Percentiles rank a stretch among this genome's conserved stretches.
phyloP scores from a whole-genome alignment of 2,888 invertebrate species.

The Clostera curtula region DNA sequence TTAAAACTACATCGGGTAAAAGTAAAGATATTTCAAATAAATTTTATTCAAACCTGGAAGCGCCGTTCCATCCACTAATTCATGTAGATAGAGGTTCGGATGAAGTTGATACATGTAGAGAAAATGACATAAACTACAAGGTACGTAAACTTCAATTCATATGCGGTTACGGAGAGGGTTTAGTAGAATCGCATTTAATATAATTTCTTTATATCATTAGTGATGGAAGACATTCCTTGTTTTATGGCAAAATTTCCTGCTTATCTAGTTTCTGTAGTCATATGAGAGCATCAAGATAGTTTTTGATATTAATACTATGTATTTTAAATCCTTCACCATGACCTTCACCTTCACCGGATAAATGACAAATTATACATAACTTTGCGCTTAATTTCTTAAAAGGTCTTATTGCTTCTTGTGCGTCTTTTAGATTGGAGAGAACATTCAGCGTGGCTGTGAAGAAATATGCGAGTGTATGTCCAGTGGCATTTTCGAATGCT shows the following conservation, averaged over 20 bases:
- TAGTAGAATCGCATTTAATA: no score
- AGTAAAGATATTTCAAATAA: slow-evolving; percentile 49
- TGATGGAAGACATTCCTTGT: no score
- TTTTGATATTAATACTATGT: no score
- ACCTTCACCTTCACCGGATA: no score
- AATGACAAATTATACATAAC: no score
- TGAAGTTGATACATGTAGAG: slow-evolving; percentile 55
- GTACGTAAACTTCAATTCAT: slow-evolving; percentile 51
- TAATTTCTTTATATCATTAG: no score
- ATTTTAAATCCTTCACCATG: no score
- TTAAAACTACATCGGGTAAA: slow-evolving; percentile 31
- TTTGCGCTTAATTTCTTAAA: no score
- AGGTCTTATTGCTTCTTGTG: neutral
- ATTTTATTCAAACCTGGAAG: slow-evolving; percentile 56
- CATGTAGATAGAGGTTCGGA: slow-evolving; percentile 43
- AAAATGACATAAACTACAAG: slow-evolving; percentile 66
- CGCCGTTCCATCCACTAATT: slow-evolving; percentile 50
- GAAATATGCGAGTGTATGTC: slow-evolving; percentile 82
- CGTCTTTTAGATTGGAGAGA: slow-evolving; percentile 77
- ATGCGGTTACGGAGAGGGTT: no score
- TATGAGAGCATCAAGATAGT: no score
- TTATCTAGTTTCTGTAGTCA: no score
- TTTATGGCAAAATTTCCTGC: no score
- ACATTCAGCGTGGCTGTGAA: slow-evolving; percentile 83
- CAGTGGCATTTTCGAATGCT: slow-evolving; percentile 81